phyloP scores from a whole-genome alignment of 1,140 invertebrate species.

The Drosophila obscura region DNA sequence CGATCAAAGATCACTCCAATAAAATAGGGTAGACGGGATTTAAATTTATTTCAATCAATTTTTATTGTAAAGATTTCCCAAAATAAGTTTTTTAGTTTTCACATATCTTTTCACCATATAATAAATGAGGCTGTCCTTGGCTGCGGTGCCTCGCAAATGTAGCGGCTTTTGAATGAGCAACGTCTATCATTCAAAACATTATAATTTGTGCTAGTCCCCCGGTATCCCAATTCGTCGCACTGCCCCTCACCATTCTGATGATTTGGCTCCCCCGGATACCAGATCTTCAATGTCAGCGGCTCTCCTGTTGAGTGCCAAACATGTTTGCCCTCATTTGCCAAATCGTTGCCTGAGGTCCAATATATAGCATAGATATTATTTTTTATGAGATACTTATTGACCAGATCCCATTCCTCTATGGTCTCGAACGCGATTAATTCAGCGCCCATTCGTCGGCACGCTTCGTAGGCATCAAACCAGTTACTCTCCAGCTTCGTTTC shows the following conservation, averaged over 20 bases:
- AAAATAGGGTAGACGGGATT: no score
- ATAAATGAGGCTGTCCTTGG: no score
- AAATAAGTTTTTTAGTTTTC: no score
- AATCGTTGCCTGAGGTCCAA: constrained; percentile 34
- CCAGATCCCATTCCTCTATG: background rate
- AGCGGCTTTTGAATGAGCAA: no score
- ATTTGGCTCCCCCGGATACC: constrained; percentile 17
- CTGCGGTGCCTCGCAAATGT: no score
- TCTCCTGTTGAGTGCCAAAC: constrained; percentile 17
- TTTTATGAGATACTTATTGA: constrained; percentile 4
- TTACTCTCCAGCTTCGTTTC: background rate
- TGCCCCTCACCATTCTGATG: constrained; percentile 6
- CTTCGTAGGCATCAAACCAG: constrained; percentile 20
- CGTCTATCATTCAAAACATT: no score
- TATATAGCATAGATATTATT: background rate
- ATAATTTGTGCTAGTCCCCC: no score
- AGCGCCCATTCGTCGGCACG: constrained; percentile 13
- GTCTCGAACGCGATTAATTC: constrained; percentile 21
- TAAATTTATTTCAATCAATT: no score
- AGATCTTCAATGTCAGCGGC: constrained; percentile 4
- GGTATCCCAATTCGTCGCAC: constrained; percentile 4
- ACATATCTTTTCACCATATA: no score
- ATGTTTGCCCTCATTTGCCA: constrained; percentile 1
- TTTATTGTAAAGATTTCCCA: no score
- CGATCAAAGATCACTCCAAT: no score